These are phyloP conservation scores for Pionites leucogaster DNA, from an alignment of 2,113 vertebrate genomes.

Conservation along the genomic window DNA sequence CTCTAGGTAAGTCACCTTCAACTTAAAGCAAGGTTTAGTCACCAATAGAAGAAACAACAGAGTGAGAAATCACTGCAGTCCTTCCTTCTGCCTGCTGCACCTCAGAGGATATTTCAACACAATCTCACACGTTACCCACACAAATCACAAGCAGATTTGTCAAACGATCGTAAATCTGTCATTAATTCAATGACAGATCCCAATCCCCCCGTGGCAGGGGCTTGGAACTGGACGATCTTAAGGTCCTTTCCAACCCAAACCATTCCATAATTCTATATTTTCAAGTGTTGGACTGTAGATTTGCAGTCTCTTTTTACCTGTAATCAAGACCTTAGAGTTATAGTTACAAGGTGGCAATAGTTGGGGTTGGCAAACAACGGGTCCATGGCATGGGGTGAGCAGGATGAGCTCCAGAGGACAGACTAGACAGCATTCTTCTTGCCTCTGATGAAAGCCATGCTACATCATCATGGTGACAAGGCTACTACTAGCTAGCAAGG, in stretches of 20 bases:
- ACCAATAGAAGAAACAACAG: fast-evolving
- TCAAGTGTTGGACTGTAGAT: no score
- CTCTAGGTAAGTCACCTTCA: not conserved
- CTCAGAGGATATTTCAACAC: fast-evolving
- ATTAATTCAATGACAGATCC: fast-evolving
- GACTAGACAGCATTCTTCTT: fast-evolving
- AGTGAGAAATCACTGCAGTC: not conserved
- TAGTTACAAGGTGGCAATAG: not conserved
- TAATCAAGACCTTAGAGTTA: not conserved
- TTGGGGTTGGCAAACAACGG: not conserved
- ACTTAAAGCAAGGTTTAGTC: not conserved
- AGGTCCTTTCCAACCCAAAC: not conserved
- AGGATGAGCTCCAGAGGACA: not conserved
- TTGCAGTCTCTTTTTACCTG: fast-evolving
- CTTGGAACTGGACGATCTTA: not conserved
- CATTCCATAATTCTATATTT: not conserved
- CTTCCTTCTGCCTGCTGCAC: not conserved
- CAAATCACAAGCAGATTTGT: not conserved
- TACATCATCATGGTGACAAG: fast-evolving
- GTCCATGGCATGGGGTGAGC: fast-evolving
- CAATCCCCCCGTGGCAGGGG: not conserved
- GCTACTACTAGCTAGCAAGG: not conserved
- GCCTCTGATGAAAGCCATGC: not conserved
- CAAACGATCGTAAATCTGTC: fast-evolving
- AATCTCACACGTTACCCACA: fast-evolving